Evolutionary conservation across 2,888 invertebrate genomes (phyloP), one percentile per base, ranked within the genome.

Genomic region (Hyppa rectilinea): DNA sequence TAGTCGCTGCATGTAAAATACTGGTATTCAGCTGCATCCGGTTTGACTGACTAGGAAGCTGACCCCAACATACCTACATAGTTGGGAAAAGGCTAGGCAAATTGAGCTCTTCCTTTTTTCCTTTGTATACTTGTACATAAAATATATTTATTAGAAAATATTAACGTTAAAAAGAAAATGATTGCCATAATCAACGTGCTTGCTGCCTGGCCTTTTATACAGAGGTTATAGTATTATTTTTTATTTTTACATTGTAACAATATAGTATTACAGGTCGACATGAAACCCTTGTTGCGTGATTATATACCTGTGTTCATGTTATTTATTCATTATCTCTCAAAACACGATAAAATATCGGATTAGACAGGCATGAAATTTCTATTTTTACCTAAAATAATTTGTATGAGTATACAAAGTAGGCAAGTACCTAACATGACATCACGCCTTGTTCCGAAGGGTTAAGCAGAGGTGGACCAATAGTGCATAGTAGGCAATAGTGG

Each of bases 261-360:
- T 40, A 49, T 49, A 69, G 31, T 2, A 56, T 55, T 66, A 45
- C 17, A 71, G 76, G 71, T 65, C 66, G 59, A 34, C 49, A 50
- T 49, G 40, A 40, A 52, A 36, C 23, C 49, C 4, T 5, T 20
- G 29, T 69, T 45, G 58, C 78, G 78, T 78, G 78, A 45, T 50
- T 49, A 4, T 63, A 4, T 34, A 31, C 10, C 20, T 29, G 29
- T 9, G n/a, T 65, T 68, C 61, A 68, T 78, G 64, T 68, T 78
- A 26, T 29, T 6, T 47, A 58, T 49, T 77, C 62, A 60, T 77
- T 71, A 66, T 72, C 40, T 53, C 71, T 63, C 6, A 0, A 52
- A 40, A 26, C n/a, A 71, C 40, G 29, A 64, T 73, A 60, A n/a
- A 34, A 31, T 66, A 63, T 52, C 64, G n/a, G n/a, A 29, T 63